These are phyloP conservation scores for Morus bassanus DNA, from an alignment of 2,797 vertebrate species.

Conservation along the genomic window DNA sequence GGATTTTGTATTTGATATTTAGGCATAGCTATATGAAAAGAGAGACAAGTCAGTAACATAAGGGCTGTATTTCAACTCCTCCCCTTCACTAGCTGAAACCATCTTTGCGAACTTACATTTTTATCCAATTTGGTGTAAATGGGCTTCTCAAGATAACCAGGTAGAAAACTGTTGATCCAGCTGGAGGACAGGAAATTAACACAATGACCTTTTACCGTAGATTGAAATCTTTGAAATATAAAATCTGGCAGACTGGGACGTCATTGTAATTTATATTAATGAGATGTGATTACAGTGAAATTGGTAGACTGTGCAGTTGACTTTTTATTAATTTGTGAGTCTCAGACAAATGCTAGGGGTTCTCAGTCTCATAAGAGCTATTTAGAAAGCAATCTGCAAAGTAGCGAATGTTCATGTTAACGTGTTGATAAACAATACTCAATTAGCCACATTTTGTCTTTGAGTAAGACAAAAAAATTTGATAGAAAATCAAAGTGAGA, in stretches of 20 bases:
- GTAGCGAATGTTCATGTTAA: not conserved
- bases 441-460: not conserved
- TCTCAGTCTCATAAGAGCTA: not conserved
- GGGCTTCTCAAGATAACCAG: constrained; percentile 64
- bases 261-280: not conserved
- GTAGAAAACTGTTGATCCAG: constrained; percentile 62
- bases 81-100: not conserved
- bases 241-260: not conserved
- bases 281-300: not conserved
- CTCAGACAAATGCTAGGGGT: not conserved
- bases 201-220: not conserved
- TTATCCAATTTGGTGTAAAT: constrained; percentile 60
- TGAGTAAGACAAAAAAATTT: not conserved
- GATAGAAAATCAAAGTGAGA: not conserved
- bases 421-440: not conserved
- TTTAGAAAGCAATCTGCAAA: not conserved
- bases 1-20: constrained; percentile 38
- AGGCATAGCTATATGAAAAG: constrained; percentile 56
- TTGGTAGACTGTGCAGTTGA: not conserved
- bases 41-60: not conserved
- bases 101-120: constrained; percentile 53
- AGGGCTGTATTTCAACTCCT: not conserved
- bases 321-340: not conserved
- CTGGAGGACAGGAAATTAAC: constrained; percentile 22
- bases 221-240: not conserved